phyloP scores from a whole-genome alignment of 2,888 invertebrate species.

The Toxonevra muliebris region DNA sequence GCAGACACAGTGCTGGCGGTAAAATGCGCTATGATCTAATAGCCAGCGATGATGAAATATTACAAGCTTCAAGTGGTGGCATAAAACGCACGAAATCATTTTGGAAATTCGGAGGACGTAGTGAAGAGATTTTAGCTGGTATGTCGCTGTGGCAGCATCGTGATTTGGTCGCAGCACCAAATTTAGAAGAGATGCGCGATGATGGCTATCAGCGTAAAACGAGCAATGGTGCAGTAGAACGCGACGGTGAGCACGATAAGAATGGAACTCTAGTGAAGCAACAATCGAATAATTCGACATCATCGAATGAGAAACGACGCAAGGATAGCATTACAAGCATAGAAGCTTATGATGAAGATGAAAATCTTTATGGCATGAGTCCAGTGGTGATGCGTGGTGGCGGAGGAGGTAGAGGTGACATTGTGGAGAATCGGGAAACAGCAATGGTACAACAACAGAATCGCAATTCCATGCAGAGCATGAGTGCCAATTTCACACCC shows the following conservation, averaged over 20 bases:
- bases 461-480: conserved; percentile 25
- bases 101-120: conserved; percentile 79
- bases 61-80: conserved; percentile 67
- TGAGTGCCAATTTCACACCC: conserved; percentile 53
- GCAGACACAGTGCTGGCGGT: conserved; percentile 36
- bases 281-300: conserved; percentile 50
- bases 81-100: conserved; percentile 86
- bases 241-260: conserved; percentile 33
- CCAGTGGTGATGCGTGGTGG: conserved; percentile 41
- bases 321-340: conserved; percentile 61
- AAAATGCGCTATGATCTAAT: conserved; percentile 60
- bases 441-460: conserved; percentile 4
- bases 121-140: conserved; percentile 82
- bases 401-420: conserved; percentile 3
- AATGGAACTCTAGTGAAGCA: conserved; percentile 55
- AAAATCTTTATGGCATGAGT: conserved; percentile 59
- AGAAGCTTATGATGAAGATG: conserved; percentile 59
- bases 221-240: conserved; percentile 36
- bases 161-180: conserved; percentile 73
- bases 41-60: conserved; percentile 61
- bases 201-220: conserved; percentile 36
- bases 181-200: conserved; percentile 53
- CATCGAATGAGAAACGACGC: conserved; percentile 51
- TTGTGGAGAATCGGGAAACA: conserved; percentile 23
- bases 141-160: conserved; percentile 89